Base-by-base conservation (phyloP, 2,888 invertebrate species). In the Ceraclea dissimilis region DNA sequence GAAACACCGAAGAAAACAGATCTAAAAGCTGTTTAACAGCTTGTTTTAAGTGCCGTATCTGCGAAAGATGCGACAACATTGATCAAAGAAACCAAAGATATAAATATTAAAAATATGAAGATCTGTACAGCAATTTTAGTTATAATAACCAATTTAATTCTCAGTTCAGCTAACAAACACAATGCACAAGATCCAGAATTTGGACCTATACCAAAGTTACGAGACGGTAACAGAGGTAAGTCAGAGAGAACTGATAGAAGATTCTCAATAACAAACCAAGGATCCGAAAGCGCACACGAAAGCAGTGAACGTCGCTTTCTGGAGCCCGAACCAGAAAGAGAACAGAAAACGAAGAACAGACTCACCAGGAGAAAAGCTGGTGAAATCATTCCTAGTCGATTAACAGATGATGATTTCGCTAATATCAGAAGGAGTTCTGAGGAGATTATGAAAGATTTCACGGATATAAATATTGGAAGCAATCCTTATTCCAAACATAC, bases 241-340 rank as follows among this genome's bases (percentile, higher is more conserved):
- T 46, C 16, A n/a, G 39, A 48, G 8, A 48, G 51, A 19, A 48
- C 51, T n/a, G 58, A 54, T 19, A 55, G 58, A 31, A 34, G 58
- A 17, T 56, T 34, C 46, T 44, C 55, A 11, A 52, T 55, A 19
- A 47, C 52, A 5, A 54, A 61, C 8, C 55, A 57, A 53, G 57
- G 59, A 8, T 60, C 60, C 2, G 61, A 61, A 26, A 62, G 62
- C 33, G 62, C 62, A 4, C 62, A 62, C 18, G 56, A 58, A 39
- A 62, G 62, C 43, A 53, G 54, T 10, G 62, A 62, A 43, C 54
- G 49, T 8, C 53, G 51, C 19, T 46, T 49, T 1, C 39, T 39
- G 2, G 57, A 60, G 16, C 34, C 50, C 4, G 52, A 46, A 8
- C 16, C 26, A 2, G 39, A 22, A 5, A 56, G 33, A 54, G 51